Base-by-base conservation (phyloP, 2,113 vertebrate species). In the Brienomyrus brachyistius region DNA sequence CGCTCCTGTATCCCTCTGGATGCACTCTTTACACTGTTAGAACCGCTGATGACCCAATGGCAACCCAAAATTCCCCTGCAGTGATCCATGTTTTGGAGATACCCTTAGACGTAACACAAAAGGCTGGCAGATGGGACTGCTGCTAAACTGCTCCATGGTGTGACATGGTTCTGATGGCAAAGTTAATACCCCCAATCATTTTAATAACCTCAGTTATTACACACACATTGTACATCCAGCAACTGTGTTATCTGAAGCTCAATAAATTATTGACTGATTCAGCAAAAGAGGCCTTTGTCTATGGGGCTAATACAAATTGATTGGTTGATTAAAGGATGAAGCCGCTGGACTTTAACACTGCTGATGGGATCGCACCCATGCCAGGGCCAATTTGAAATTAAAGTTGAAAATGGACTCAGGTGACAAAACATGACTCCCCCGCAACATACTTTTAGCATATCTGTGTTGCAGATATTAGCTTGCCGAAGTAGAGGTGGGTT, bases 181-280 rank as follows among this genome's bases (percentile, higher is more conserved):
- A 80, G 74, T 43, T 80, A 80, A 80, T 80, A 80, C 74, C 74
- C 74, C 74, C 74, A 19, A 80, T 80, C 13, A 40, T 80, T 80
- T 80, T 80, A 80, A 80, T 80, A 80, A 43, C 74, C 15, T 35
- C 74, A 80, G 74, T 80, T 40, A 80, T 80, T 80, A 80, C 35
- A 80, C 83, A 86, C 21, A 51, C 23, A 27, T 15, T 48, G 23
- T 27, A 86, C 83, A 86, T 50, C 23, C 17, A 50, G 45, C 83
- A 51, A 13, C 48, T 9, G 13, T 50, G 45, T 50, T 86, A 86
- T 86, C 83, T 51, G 48, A 27, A 48, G 11, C 48, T 51, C 48
- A 51, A 86, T 86, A 48, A 86, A 86, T 50, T 86, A 86, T 31
- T 86, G 83, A 51, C 48, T 86, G 23, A 86, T 86, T 86, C 45